Conservation (phyloP, 2,888 invertebrate genomes). For the Drosophila longiperda region DNA sequence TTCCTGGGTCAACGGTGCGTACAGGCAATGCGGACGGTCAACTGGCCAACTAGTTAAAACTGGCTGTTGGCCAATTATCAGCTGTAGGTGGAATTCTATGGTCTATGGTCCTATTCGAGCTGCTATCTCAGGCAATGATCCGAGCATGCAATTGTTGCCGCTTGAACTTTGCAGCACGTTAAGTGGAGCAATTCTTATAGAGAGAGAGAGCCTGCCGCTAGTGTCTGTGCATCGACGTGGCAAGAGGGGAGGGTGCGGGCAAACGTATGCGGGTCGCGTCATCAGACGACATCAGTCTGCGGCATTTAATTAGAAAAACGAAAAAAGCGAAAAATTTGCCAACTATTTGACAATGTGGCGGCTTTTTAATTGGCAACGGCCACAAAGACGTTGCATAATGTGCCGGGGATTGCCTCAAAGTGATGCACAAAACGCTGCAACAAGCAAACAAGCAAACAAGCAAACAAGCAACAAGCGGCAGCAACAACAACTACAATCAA, state of each 20-base stretch:
- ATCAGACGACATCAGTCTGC: slow-evolving; percentile 26
- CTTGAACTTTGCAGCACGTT: slow-evolving; percentile 42
- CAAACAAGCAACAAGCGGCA: slow-evolving; percentile 11
- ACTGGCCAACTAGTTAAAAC: slow-evolving; percentile 9
- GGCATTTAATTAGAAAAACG: slow-evolving; percentile 45
- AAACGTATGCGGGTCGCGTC: slow-evolving; percentile 18
- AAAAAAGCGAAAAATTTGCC: slow-evolving; percentile 28
- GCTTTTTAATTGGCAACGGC: slow-evolving; percentile 51
- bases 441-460: slow-evolving; percentile 8
- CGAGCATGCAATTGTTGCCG: slow-evolving; percentile 50
- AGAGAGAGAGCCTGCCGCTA: not conserved
- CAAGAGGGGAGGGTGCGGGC: not conserved
- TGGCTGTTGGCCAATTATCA: slow-evolving; percentile 50
- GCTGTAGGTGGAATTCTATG: slow-evolving; percentile 40
- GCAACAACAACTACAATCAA: slow-evolving; percentile 7
- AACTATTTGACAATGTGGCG: slow-evolving; percentile 49
- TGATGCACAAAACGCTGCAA: slow-evolving; percentile 36
- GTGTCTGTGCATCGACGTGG: not conserved
- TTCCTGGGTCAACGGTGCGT: slow-evolving; percentile 69
- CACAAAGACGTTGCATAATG: slow-evolving; percentile 44
- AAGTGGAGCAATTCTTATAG: slow-evolving; percentile 53
- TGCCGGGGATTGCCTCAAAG: slow-evolving; percentile 41
- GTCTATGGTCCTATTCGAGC: slow-evolving; percentile 16
- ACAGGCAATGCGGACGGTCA: slow-evolving; percentile 54
- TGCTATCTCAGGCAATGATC: slow-evolving; percentile 56